These are phyloP conservation scores for Rhipidura dahli DNA, from an alignment of 2,113 vertebrate genomes.

Conservation along the genomic window DNA sequence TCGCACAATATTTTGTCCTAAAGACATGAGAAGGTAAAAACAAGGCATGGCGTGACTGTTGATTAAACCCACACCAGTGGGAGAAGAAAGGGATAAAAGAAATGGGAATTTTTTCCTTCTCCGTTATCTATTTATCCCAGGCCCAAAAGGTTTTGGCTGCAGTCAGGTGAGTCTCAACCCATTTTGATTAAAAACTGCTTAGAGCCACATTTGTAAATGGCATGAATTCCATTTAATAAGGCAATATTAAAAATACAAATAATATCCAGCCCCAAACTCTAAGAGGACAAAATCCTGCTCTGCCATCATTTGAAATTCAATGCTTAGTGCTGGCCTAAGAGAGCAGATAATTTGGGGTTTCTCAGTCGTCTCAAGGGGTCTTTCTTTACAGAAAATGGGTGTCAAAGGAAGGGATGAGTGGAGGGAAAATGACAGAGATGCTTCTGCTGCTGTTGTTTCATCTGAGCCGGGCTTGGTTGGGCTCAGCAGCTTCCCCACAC, in stretches of 20 bases:
- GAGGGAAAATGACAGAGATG: not conserved
- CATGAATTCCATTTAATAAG: not conserved
- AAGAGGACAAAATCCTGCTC: not conserved
- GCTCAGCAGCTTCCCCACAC: not conserved
- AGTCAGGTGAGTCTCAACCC: not conserved
- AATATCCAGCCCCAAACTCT: not conserved
- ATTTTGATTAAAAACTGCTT: not conserved
- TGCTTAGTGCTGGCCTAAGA: not conserved
- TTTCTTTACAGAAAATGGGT: not conserved
- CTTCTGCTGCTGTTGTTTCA: not conserved
- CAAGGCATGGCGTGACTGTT: not conserved
- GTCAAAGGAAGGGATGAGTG: not conserved
- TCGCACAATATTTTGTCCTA: not conserved
- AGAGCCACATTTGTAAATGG: not conserved
- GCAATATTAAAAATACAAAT: not conserved
- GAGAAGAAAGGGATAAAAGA: not conserved
- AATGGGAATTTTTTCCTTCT: not conserved
- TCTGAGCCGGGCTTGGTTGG: not conserved
- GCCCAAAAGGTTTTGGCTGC: not conserved
- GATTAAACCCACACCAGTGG: not conserved
- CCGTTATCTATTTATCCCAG: not conserved
- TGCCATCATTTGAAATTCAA: not conserved
- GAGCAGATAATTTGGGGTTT: not conserved
- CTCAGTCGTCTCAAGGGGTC: not conserved
- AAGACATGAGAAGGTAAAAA: not conserved